Percentiles rank a stretch among this genome's conserved stretches.
Conservation (phyloP, 1,140 invertebrate species). For the Condylostylus longicornis region DNA sequence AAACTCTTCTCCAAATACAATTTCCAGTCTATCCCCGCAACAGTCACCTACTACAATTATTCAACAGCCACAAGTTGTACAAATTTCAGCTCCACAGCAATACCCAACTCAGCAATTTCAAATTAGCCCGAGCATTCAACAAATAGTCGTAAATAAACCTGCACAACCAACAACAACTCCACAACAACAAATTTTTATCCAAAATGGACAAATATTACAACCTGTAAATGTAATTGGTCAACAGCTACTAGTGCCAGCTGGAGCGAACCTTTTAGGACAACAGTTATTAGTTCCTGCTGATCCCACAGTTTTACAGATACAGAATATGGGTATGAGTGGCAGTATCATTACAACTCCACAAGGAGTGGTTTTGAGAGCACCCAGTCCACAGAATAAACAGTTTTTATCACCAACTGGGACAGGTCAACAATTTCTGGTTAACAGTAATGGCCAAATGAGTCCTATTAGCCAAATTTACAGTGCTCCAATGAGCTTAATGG, state of each 20-base stretch:
- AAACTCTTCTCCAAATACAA: conserved; percentile 15
- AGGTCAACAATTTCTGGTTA: conserved; percentile 47
- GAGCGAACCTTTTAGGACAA: too few relatives aligned
- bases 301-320: conserved; percentile 54
- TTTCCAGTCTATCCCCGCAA: conserved; percentile 19
- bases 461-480: conserved; percentile 54
- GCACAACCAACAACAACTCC: conserved; percentile 45
- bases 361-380: conserved; percentile 62
- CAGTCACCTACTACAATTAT: conserved; percentile 29
- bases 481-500: conserved; percentile 59
- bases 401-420: conserved; percentile 56
- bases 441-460: conserved; percentile 57
- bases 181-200: conserved; percentile 55
- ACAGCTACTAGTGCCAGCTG: conserved; percentile 67
- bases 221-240: conserved; percentile 69
- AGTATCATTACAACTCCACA: conserved; percentile 23
- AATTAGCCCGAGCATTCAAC: conserved; percentile 40
- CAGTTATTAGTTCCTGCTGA: conserved; percentile 61
- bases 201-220: conserved; percentile 38
- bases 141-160: conserved; percentile 42
- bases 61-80: conserved; percentile 25
- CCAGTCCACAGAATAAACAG: conserved; percentile 55
- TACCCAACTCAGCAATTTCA: conserved; percentile 50
- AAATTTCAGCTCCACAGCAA: conserved; percentile 22
- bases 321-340: conserved; percentile 44